These are phyloP conservation scores for Hypsopygia costalis DNA, from an alignment of 2,888 invertebrate genomes.

Conservation along the genomic window DNA sequence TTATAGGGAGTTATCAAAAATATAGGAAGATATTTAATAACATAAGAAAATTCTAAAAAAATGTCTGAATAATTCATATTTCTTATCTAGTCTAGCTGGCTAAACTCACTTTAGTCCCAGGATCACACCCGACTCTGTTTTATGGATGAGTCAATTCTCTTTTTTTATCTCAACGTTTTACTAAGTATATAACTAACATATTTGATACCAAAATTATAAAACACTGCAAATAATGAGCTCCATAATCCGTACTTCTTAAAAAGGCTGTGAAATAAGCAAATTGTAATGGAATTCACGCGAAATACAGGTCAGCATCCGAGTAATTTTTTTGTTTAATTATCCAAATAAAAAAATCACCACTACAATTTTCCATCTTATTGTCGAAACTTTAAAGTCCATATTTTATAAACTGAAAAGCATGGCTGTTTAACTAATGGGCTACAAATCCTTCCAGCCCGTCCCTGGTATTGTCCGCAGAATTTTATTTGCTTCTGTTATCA, in stretches of 20 bases:
- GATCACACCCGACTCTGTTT: no score
- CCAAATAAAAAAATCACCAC: conserved; percentile 12
- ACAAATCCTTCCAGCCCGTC: conserved; percentile 68
- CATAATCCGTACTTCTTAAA: conserved; percentile 17
- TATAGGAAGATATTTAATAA: no score
- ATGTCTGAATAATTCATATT: no score
- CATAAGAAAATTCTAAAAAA: no score
- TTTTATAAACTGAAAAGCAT: conserved; percentile 9
- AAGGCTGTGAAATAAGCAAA: conserved; percentile 28
- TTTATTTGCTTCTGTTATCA: conserved; percentile 69
- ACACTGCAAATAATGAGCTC: not conserved
- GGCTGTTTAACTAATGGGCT: conserved; percentile 65
- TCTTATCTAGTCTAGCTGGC: no score
- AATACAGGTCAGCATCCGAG: conserved; percentile 51
- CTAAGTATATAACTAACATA: no score
- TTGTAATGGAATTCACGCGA: conserved; percentile 34
- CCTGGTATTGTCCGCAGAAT: conserved; percentile 68
- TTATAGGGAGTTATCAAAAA: no score
- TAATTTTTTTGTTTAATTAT: conserved; percentile 51
- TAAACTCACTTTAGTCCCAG: no score
- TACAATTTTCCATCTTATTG: conserved; percentile 9
- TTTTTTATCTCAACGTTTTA: no score
- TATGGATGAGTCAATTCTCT: no score
- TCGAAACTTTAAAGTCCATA: conserved; percentile 18
- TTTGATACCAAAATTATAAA: not conserved